Percentiles rank a stretch among this genome's conserved stretches.
Evolutionary conservation across 2,113 vertebrate species (phyloP).

Genomic region (Odocoileus virginianus): DNA sequence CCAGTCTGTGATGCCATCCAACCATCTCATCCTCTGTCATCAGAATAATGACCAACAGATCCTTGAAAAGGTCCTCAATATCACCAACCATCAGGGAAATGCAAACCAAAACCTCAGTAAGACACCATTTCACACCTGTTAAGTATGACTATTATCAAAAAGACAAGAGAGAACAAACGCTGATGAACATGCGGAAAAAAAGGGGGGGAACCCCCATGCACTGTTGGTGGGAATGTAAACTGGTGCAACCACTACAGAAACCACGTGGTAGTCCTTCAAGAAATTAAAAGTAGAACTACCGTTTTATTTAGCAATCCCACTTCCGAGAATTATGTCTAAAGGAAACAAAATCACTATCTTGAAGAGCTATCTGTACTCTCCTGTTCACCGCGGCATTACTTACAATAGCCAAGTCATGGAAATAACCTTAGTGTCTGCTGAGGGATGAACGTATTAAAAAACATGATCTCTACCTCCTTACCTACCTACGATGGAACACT

Average conservation of each 20-base stretch:
- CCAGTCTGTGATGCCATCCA: neutral
- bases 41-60: neutral
- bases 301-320: neutral
- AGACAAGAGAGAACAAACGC: neutral
- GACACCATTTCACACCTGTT: neutral
- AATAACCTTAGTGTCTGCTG: neutral
- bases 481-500: neutral
- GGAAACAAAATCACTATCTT: neutral
- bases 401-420: neutral
- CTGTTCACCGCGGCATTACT: neutral
- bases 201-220: neutral
- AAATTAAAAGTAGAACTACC: conserved; percentile 20
- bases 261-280: neutral
- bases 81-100: neutral
- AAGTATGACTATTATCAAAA: neutral
- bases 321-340: neutral
- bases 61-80: neutral
- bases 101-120: neutral
- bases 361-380: neutral
- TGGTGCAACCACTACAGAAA: neutral
- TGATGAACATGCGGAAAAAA: neutral
- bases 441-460: neutral
- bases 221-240: neutral
- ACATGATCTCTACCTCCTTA: neutral
- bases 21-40: neutral